Conservation (phyloP, 2,113 vertebrate genomes). For the Triplophysa tibetana region DNA sequence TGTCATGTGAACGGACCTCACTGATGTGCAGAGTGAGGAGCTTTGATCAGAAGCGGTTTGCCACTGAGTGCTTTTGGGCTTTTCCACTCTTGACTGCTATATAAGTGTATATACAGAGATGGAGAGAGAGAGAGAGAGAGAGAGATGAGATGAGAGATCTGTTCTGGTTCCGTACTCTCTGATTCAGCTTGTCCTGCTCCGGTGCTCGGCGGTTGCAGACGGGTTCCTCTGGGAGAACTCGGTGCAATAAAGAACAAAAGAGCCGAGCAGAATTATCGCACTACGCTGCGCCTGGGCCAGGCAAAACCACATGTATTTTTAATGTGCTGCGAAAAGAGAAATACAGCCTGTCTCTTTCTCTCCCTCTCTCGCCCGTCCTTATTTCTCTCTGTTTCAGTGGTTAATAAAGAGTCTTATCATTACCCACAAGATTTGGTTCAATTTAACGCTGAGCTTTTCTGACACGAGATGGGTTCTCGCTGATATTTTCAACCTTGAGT, state of each 20-base stretch:
- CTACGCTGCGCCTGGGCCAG: slow-evolving; percentile 52
- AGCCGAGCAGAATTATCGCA: slow-evolving; percentile 62
- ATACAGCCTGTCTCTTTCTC: slow-evolving; percentile 49
- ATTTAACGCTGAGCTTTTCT: slow-evolving; percentile 54
- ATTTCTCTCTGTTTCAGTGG: slow-evolving; percentile 43
- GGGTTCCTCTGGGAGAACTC: slow-evolving; percentile 64
- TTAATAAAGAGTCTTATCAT: slow-evolving; percentile 52
- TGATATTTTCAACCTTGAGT: slow-evolving; percentile 51
- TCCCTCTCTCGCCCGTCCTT: not conserved
- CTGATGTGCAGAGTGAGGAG: slow-evolving; percentile 25
- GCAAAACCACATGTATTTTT: slow-evolving; percentile 68
- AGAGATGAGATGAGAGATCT: slow-evolving; percentile 41
- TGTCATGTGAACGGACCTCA: slow-evolving; percentile 27
- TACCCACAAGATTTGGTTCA: slow-evolving; percentile 58
- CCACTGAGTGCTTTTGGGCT: slow-evolving; percentile 30
- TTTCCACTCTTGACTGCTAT: slow-evolving; percentile 9
- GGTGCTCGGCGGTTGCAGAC: slow-evolving; percentile 59
- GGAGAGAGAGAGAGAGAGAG: not conserved
- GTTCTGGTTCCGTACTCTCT: slow-evolving; percentile 57
- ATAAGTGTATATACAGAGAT: slow-evolving; percentile 19
- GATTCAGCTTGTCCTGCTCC: slow-evolving; percentile 48
- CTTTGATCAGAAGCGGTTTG: slow-evolving; percentile 45
- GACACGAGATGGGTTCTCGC: slow-evolving; percentile 45
- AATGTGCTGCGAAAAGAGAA: slow-evolving; percentile 69
- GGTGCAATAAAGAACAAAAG: slow-evolving; percentile 69